Evolutionary conservation across 37 sponge, comb jelly and placozoan genomes (phyloP).

Genomic region (Haliclona indistincta): DNA sequence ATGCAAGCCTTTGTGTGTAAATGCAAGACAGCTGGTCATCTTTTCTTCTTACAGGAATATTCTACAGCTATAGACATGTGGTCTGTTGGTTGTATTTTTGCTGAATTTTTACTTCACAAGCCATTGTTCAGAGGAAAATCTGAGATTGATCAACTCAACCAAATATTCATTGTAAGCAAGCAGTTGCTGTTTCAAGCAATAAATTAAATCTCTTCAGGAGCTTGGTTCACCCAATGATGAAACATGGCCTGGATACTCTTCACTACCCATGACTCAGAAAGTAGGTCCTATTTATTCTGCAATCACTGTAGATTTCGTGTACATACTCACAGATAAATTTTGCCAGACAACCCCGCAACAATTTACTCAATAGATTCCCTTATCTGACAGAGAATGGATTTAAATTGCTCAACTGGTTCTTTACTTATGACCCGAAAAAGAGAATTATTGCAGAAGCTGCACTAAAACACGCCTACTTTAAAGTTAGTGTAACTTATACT

Average conservation of each 20-base stretch:
- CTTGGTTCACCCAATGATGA: conserved; percentile 95
- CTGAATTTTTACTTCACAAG: conserved; percentile 83
- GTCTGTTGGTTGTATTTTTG: conserved; percentile 99
- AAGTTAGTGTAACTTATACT: no score
- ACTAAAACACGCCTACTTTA: conserved; percentile 79
- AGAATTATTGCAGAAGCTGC: conserved; percentile 83
- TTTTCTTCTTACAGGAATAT: conserved; percentile 60
- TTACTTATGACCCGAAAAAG: conserved; percentile 90
- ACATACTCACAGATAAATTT: no score
- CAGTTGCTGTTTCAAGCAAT: no score
- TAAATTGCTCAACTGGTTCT: conserved; percentile 78
- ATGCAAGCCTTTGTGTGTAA: no score
- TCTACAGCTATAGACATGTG: conserved; percentile 94
- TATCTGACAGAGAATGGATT: conserved; percentile 78
- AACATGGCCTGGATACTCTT: conserved; percentile 92
- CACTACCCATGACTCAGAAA: conserved; percentile 86
- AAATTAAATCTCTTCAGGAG: conserved; percentile 31
- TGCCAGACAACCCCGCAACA: conserved; percentile 84
- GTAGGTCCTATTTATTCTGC: no score
- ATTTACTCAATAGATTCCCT: conserved; percentile 80
- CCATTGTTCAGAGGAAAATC: conserved; percentile 90
- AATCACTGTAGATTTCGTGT: no score
- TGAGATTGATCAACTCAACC: conserved; percentile 95
- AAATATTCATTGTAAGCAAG: conserved; percentile 86
- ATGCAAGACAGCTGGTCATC: no score